These are phyloP conservation scores for Brienomyrus brachyistius DNA, from an alignment of 2,113 vertebrate species.

Conservation along the genomic window DNA sequence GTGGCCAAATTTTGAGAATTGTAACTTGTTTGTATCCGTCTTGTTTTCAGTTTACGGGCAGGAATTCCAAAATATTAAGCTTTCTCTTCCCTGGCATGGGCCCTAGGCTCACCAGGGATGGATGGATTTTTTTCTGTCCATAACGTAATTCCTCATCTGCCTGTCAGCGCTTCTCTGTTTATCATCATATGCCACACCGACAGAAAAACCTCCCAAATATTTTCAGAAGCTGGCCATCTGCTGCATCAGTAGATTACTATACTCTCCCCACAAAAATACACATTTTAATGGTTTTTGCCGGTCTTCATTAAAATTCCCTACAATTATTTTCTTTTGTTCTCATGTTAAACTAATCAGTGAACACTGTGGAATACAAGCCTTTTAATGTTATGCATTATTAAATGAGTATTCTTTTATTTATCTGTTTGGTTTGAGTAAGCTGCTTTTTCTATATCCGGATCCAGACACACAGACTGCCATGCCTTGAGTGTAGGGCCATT, in stretches of 20 bases:
- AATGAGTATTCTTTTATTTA: neutral
- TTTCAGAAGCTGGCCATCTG: conserved; percentile 1
- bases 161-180: conserved; percentile 1
- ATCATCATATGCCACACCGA: conserved; percentile 10
- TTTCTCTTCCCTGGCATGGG: neutral
- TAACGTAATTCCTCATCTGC: conserved; percentile 1
- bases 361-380: neutral
- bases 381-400: neutral
- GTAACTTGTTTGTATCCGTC: neutral
- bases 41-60: neutral
- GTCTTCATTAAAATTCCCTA: neutral
- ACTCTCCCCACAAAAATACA: neutral
- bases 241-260: neutral
- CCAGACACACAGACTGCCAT: neutral
- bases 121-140: neutral
- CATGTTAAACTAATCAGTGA: neutral
- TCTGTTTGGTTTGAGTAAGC: neutral
- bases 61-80: neutral
- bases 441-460: neutral
- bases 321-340: neutral
- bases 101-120: neutral
- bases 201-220: neutral
- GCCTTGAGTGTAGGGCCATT: neutral
- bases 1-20: neutral
- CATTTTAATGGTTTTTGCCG: neutral